Base-by-base conservation (phyloP, 2,113 vertebrate genomes). In the Apaloderma vittatum region DNA sequence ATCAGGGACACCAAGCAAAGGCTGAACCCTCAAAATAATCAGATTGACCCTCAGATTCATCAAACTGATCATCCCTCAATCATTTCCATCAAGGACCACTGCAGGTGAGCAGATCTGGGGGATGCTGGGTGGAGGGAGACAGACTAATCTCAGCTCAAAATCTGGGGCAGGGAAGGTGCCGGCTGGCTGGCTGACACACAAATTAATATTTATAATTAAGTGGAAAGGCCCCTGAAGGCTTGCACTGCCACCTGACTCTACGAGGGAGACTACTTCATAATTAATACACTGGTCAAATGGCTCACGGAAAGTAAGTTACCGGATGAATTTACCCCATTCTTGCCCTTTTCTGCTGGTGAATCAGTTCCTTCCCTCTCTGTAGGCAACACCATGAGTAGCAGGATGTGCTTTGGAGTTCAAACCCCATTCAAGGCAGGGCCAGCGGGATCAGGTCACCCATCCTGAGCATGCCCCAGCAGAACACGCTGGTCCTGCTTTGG, bases 121-220 rank as follows among this genome's bases (percentile, higher is more conserved):
- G n/a, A 54, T 76, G 46, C 51, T 24, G 55, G 45, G 30, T 45
- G 54, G 24, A 66, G n/a, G 52, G 26, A 88, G 80, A 58, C 55
- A 79, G 75, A 76, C 86, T 91, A 65, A 85, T 76, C 70, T 90
- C 93, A 83, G 79, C 80, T 68, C 85, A 63, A 81, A 93, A 94
- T 85, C 92, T 94, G 86, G 92, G 87, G 46, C 94, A 94, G 73
- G 68, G 76, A 85, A 89, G 89, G 82, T 63, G 80, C 86, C 93
- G 73, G 82, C 87, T 94, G 93, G 79, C 88, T 94, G 88, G 72
- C 78, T 90, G 81, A 15, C 0, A 8, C 1, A 5, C 73, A 94
- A 93, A 96, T 96, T 93, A 96, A 87, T 83, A 93, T 96, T 93
- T 95, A 95, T 92, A 97, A 96, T 94, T 95, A 96, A 96, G 63